Evolutionary conservation across 2,113 vertebrate species (phyloP).

Genomic region (Carassius gibelio): DNA sequence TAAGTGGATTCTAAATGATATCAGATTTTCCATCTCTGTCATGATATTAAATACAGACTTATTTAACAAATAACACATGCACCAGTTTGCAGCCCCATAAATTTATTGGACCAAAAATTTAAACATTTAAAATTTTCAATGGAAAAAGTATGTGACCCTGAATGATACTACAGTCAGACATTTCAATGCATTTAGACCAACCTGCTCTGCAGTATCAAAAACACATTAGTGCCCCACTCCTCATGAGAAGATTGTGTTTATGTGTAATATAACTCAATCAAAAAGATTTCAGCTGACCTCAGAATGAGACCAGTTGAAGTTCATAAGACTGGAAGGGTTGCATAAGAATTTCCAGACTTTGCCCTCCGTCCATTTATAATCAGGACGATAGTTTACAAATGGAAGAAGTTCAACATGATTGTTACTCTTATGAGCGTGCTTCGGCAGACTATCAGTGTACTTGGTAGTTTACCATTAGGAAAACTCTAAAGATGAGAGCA

Average conservation of each 20-base stretch:
- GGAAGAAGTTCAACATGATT: background rate
- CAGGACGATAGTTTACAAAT: slow-evolving; percentile 5
- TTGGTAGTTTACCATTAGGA: background rate
- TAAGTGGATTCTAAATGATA: background rate
- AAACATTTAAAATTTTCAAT: background rate
- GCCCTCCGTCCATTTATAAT: background rate
- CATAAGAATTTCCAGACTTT: slow-evolving; percentile 17
- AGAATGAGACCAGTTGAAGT: slow-evolving; percentile 6
- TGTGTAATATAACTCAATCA: background rate
- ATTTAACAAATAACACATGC: slow-evolving; percentile 19
- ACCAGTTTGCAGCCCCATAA: background rate
- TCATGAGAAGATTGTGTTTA: background rate
- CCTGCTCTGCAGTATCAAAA: background rate
- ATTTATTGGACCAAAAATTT: background rate
- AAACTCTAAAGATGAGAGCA: background rate
- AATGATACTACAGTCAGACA: background rate
- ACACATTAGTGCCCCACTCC: background rate
- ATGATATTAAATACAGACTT: background rate
- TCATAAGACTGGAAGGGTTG: slow-evolving; percentile 8
- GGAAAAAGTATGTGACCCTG: background rate
- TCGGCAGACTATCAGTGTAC: background rate
- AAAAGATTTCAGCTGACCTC: slow-evolving; percentile 25
- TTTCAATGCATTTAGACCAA: background rate
- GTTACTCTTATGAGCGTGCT: background rate
- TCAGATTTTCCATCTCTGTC: slow-evolving; percentile 2